Evolutionary conservation across 1,140 invertebrate species (phyloP).

Genomic region (Himalopsyche phryganea): DNA sequence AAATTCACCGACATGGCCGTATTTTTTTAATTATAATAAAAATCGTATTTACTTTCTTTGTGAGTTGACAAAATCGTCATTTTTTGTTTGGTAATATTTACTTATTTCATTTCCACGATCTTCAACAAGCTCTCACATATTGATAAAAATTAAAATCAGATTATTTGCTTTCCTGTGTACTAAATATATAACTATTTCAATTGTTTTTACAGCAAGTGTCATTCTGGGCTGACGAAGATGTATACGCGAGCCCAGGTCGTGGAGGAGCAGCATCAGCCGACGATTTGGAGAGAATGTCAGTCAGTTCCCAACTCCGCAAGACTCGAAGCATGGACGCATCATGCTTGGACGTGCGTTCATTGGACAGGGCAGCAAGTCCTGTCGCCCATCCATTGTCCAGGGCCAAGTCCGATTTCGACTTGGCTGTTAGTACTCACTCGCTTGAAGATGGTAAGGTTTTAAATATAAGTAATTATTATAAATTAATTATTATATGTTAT

Average conservation of each 20-base stretch:
- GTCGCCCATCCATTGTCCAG: conserved; percentile 58
- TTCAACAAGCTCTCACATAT: no score
- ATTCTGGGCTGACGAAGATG: conserved; percentile 74
- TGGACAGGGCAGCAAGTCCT: conserved; percentile 58
- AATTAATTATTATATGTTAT: not conserved
- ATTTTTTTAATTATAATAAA: no score
- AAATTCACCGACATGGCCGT: no score
- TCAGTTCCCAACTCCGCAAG: conserved; percentile 74
- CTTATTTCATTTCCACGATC: no score
- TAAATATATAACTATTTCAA: no score
- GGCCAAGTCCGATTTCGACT: conserved; percentile 83
- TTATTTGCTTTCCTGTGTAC: no score
- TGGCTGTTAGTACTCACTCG: conserved; percentile 56
- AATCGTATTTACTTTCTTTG: no score
- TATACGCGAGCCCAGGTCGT: conserved; percentile 61
- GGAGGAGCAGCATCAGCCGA: conserved; percentile 55
- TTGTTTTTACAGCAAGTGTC: conserved; percentile 70
- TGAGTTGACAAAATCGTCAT: no score
- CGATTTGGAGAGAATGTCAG: conserved; percentile 60
- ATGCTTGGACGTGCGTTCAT: conserved; percentile 73
- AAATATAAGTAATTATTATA: not conserved
- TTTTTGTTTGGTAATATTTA: no score
- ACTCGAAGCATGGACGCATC: conserved; percentile 85
- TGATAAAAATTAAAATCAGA: no score
- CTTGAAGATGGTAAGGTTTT: conserved; percentile 26